Conservation (phyloP, 2,888 invertebrate species). For the Eilema caniola region DNA sequence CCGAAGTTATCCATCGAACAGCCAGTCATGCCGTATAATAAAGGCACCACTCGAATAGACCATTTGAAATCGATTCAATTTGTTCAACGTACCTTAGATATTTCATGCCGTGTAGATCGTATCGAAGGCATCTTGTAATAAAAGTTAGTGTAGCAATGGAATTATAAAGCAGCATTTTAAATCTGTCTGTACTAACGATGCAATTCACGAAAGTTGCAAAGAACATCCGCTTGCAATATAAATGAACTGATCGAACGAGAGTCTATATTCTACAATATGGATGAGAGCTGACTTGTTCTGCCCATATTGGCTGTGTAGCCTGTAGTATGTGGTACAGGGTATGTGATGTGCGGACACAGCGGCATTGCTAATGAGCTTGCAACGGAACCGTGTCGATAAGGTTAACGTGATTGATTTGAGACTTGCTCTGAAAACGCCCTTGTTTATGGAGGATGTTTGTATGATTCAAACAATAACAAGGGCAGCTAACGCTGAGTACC, state of each 20-base stretch:
- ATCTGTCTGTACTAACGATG: conserved; percentile 50
- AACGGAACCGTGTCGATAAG: conserved; percentile 55
- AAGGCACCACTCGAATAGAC: conserved; percentile 57
- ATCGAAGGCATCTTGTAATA: conserved; percentile 32
- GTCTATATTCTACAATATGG: conserved; percentile 67
- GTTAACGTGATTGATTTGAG: conserved; percentile 57
- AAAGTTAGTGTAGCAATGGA: conserved; percentile 13
- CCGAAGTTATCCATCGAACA: conserved; percentile 52
- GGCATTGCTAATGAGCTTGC: conserved; percentile 62
- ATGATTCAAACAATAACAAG: conserved; percentile 21
- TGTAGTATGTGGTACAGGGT: conserved; percentile 55
- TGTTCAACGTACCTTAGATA: conserved; percentile 57
- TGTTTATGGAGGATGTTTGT: conserved; percentile 24
- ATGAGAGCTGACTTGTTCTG: conserved; percentile 71
- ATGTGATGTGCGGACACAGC: conserved; percentile 51
- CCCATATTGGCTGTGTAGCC: conserved; percentile 62
- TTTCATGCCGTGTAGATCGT: conserved; percentile 53
- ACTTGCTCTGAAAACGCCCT: conserved; percentile 36
- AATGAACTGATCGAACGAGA: conserved; percentile 70
- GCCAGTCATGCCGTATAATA: conserved; percentile 70
- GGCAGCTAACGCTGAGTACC: background rate
- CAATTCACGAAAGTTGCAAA: conserved; percentile 56
- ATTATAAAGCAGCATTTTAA: conserved; percentile 28
- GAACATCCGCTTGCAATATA: conserved; percentile 70
- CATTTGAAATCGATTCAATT: conserved; percentile 64